Evolutionary conservation across 2,888 invertebrate species (phyloP), one percentile per base, ranked within the genome.

Genomic region (Choristoneura rosaceana): DNA sequence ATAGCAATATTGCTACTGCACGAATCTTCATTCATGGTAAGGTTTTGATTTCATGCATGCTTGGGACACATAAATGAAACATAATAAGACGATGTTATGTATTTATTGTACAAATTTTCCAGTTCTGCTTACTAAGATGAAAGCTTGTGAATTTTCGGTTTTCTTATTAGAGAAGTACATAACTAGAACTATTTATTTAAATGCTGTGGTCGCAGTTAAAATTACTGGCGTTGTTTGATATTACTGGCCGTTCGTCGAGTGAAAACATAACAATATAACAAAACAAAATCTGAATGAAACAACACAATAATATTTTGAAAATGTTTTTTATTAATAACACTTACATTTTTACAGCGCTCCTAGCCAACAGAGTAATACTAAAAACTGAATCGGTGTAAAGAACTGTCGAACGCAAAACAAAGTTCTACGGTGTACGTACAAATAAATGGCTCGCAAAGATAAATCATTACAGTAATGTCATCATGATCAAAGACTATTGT

Each of bases 331-430:
- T 94, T 93, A 94, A 93, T 94, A 94, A 94, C 94, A 94, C 94
- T 94, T 94, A 94, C 93, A 94, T 93, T 93, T 94, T 94, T 94
- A 94, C 94, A 94, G 94, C 94, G 91, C 91, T 91, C 92, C 94
- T 94, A 94, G 93, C 94, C 93, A 94, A 94, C 94, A 93, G 90
- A 94, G 93, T 94, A 93, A 92, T 93, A 92, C 93, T 93, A 93
- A 90, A 90, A 94, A 94, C 90, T 90, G 86, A 93, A 92, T 90
- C 81, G 88, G 94, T 94, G 94, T 93, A 93, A 92, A 91, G 87
- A 89, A 92, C 92, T 91, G 91, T 92, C 85, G 89, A 93, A 93
- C 93, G 93, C 93, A 93, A 93, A 92, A 90, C 87, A 93, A 93
- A 92, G 88, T 90, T 85, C 93, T 93, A 93, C 93, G 86, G 92